A percentile compares a stretch with the other conserved stretches of the same genome.
Conservation (phyloP, 2,888 invertebrate species). For the Volucella bombylans region DNA sequence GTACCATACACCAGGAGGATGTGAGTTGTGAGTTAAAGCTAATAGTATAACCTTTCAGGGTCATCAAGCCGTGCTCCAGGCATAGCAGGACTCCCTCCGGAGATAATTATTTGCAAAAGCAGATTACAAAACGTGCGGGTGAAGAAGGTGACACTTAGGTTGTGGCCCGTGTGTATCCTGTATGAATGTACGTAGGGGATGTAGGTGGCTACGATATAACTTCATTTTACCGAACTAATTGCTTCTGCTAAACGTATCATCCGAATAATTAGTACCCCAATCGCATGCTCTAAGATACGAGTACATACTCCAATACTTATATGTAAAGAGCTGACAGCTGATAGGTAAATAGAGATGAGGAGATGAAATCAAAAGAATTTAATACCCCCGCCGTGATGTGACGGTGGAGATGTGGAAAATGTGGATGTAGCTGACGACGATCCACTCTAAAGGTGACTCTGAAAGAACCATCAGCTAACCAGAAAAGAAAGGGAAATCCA, state of each 20-base stretch:
- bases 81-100: conserved; percentile 23
- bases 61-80: conserved; percentile 36
- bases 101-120: conserved; percentile 66
- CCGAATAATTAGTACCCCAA: conserved; percentile 66
- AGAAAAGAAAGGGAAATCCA: conserved; percentile 51
- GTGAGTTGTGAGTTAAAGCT: conserved; percentile 6
- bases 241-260: conserved; percentile 65
- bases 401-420: not conserved
- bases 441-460: conserved; percentile 18
- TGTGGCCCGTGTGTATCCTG: not conserved
- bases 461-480: conserved; percentile 36
- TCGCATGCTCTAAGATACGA: conserved; percentile 47
- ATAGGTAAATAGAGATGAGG: not conserved
- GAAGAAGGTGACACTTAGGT: conserved; percentile 54
- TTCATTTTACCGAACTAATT: conserved; percentile 63
- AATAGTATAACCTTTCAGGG: conserved; percentile 56
- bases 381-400: conserved; percentile 14
- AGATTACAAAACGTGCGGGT: conserved; percentile 66
- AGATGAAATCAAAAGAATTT: conserved; percentile 53
- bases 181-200: not conserved
- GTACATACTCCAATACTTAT: conserved; percentile 3
- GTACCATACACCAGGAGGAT: no score
- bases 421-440: not conserved
- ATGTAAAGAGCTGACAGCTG: not conserved
- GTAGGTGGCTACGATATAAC: conserved; percentile 47